Conservation (phyloP, 2,797 vertebrate genomes). For the Percopsis omiscomaycus region DNA sequence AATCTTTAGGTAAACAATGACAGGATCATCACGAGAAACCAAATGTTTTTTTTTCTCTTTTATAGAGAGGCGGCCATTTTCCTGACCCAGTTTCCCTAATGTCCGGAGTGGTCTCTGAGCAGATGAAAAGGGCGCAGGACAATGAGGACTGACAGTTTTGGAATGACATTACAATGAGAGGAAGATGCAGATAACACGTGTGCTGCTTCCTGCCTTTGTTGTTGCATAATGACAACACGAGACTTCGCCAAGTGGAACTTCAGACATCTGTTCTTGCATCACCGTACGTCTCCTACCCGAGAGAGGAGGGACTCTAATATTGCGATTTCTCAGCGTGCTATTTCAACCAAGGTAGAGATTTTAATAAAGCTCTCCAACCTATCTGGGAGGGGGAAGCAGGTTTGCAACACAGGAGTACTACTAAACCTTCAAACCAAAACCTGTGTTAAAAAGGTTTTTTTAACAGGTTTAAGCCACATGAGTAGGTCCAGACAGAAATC, state of each 20-base stretch:
- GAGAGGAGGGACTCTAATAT: no score
- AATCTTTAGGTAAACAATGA: constrained; percentile 43
- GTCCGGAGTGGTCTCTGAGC: constrained; percentile 50
- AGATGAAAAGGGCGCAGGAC: constrained; percentile 75
- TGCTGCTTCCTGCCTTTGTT: constrained; percentile 71
- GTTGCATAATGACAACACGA: constrained; percentile 25
- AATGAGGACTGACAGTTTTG: constrained; percentile 70
- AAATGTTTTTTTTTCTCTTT: constrained; percentile 1
- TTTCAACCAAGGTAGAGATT: constrained; percentile 3
- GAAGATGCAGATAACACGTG: constrained; percentile 69
- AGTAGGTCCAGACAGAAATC: no score
- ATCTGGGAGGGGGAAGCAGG: no score
- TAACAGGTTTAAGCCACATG: background rate
- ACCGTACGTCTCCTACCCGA: background rate
- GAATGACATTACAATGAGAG: constrained; percentile 75
- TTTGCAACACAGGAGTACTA: background rate
- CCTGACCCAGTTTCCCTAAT: constrained; percentile 72
- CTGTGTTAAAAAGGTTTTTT: background rate
- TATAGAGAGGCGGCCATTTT: constrained; percentile 64
- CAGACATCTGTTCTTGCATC: constrained; percentile 18
- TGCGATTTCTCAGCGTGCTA: no score
- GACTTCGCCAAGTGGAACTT: constrained; percentile 43
- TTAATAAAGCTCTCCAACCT: background rate
- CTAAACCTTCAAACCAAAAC: background rate
- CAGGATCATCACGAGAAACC: constrained; percentile 27